A percentile compares a stretch with the other conserved stretches of the same genome.
Evolutionary conservation across 2,888 invertebrate genomes (phyloP).

Genomic region (Apamea anceps): DNA sequence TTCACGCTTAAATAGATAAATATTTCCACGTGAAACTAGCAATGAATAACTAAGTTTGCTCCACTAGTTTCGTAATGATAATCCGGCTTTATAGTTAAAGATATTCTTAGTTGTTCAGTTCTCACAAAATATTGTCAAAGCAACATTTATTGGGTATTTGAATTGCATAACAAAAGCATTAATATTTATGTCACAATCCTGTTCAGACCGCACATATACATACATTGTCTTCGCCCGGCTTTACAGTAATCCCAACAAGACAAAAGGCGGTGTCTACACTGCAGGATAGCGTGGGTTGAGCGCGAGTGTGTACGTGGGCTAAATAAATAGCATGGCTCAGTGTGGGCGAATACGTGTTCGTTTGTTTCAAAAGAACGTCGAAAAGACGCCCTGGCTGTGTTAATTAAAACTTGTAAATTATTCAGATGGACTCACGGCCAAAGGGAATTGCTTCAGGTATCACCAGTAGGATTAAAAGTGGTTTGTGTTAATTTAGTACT

Average conservation of each 20-base stretch:
- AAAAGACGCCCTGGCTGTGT: neutral
- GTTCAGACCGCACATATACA: neutral
- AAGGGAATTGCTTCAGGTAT: constrained; percentile 6
- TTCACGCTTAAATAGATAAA: neutral
- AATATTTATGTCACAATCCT: constrained; percentile 30
- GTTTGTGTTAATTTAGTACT: constrained; percentile 1
- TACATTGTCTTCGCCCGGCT: constrained; percentile 30
- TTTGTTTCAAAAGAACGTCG: constrained; percentile 32
- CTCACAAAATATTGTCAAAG: constrained; percentile 1
- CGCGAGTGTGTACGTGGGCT: constrained; percentile 9
- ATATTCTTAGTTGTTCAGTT: neutral
- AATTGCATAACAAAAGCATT: constrained; percentile 15
- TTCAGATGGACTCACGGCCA: constrained; percentile 17
- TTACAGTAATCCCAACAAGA: constrained; percentile 35
- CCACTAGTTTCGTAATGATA: neutral
- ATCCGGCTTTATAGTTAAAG: neutral
- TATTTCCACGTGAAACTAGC: neutral
- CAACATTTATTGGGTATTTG: constrained; percentile 3
- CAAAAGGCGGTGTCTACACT: constrained; percentile 31
- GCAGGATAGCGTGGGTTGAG: constrained; percentile 32
- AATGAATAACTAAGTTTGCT: neutral
- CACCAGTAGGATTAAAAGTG: neutral
- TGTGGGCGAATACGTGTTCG: neutral
- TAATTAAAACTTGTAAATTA: constrained; percentile 50
- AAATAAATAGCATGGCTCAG: constrained; percentile 32